Conservation (phyloP, 2,113 vertebrate species). For the Macroglossus sobrinus region DNA sequence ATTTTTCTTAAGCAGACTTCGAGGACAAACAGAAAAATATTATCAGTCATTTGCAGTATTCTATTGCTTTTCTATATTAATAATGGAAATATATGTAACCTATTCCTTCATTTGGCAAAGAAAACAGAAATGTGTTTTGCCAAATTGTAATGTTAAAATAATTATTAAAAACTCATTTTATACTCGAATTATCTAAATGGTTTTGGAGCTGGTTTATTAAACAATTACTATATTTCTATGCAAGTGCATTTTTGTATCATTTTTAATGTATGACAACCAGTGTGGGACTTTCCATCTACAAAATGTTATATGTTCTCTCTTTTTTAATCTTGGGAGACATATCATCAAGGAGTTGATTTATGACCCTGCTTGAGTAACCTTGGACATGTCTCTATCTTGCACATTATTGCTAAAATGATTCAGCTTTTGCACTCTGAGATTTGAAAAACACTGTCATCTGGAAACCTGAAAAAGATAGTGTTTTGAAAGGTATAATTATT, state of each 20-base stretch:
- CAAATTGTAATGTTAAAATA: slow-evolving; percentile 29
- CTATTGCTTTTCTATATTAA: slow-evolving; percentile 31
- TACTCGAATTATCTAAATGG: background rate
- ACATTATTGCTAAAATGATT: slow-evolving; percentile 77
- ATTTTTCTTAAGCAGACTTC: background rate
- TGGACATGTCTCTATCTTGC: slow-evolving; percentile 71
- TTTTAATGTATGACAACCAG: slow-evolving; percentile 39
- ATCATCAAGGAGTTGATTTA: slow-evolving; percentile 66
- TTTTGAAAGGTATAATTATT: slow-evolving; percentile 70
- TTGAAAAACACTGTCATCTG: slow-evolving; percentile 47
- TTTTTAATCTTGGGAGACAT: slow-evolving; percentile 66
- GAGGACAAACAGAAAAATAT: slow-evolving; percentile 7
- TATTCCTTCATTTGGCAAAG: slow-evolving; percentile 17
- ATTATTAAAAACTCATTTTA: slow-evolving; percentile 18
- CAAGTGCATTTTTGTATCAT: background rate
- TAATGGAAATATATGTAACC: background rate
- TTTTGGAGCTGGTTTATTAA: background rate
- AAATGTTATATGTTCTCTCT: slow-evolving; percentile 31
- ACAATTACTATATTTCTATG: background rate
- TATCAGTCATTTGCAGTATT: background rate
- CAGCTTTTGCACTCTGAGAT: slow-evolving; percentile 63
- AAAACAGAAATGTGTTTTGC: background rate
- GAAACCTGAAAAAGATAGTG: slow-evolving; percentile 51
- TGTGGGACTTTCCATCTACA: slow-evolving; percentile 12
- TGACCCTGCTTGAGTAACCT: slow-evolving; percentile 72